Base-by-base conservation (phyloP, 2,888 invertebrate species). In the Diplazon laetatorius region DNA sequence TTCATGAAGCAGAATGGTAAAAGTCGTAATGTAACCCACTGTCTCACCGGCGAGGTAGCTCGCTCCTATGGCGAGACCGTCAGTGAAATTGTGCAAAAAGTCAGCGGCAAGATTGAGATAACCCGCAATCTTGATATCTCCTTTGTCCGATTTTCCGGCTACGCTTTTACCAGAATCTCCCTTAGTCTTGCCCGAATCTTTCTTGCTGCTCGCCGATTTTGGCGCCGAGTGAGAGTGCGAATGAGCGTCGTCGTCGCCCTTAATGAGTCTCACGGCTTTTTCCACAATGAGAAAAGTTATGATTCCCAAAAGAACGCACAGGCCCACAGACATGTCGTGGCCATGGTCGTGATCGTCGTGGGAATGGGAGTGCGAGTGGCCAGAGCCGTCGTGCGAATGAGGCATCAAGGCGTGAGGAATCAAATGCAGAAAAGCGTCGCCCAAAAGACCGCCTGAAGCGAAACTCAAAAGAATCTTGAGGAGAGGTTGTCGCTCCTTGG, bases 21-120 rank as follows among this genome's bases (percentile, higher is more conserved):
- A 92, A 25, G 99, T 99, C 14, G 99, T 99, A 12, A 99, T 93
- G 69, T 96, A 93, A 30, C 97, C 97, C 86, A 97, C 93, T 84
- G 93, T 96, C 85, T 95, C 95, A 10, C 99, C 98, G 76, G 97
- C 98, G 86, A 99, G 94, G 91, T 96, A 99, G 0, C 99, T 99
- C 0, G 99, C 99, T 62, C 99, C 99, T 89, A 99, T 99, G 20
- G 99, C 99, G 78, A 99, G 92, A 20, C 99, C 99, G 93, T 99
- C 99, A 10, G 99, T 99, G 89, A 99, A 99, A 92, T 99, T 99
- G 91, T 99, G 99, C 12, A 98, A 95, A 91, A 99, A 99, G 91
- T 99, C 99, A 39, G 99, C 99, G 65, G 97, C 99, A 82, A 99
- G 92, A 92, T 99, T 99, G 80, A 99, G 93, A 90, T 99, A 99